phyloP scores from a whole-genome alignment of 2,797 vertebrate species.

The Zenarchopterus dispar region DNA sequence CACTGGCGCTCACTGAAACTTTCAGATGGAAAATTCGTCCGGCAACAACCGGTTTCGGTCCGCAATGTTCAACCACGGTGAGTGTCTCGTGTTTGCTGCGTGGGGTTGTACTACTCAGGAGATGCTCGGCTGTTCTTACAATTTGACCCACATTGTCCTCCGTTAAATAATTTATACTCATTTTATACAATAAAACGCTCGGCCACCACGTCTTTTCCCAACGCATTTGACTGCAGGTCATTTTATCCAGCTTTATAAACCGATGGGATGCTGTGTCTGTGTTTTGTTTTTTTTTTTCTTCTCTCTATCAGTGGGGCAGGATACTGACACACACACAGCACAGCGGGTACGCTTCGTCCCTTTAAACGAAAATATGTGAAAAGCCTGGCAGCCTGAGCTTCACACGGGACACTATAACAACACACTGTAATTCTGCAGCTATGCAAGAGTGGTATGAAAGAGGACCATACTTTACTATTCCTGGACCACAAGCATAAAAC shows the following conservation, averaged over 20 bases:
- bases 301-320: background rate
- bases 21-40: constrained; percentile 80
- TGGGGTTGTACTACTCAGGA: constrained; percentile 9
- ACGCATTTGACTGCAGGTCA: background rate
- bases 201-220: too few relatives aligned
- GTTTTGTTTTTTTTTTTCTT: background rate
- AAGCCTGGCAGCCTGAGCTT: constrained; percentile 30
- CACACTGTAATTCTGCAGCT: constrained; percentile 57
- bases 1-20: constrained; percentile 39
- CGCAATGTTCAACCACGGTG: constrained; percentile 82
- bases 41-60: constrained; percentile 79
- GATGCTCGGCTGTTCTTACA: constrained; percentile 1
- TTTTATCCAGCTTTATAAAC: background rate
- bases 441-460: constrained; percentile 50
- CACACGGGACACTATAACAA: constrained; percentile 22
- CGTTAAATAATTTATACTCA: constrained; percentile 1
- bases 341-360: constrained; percentile 37
- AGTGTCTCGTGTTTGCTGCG: constrained; percentile 51
- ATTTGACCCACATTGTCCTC: background rate
- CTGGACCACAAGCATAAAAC: constrained; percentile 31
- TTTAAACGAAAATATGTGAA: constrained; percentile 41
- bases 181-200: too few relatives aligned
- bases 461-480: constrained; percentile 60
- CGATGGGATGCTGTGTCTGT: background rate
- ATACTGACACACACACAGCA: background rate